Base-by-base conservation (phyloP, 2,888 invertebrate species). In the Yponomeuta sedellus region DNA sequence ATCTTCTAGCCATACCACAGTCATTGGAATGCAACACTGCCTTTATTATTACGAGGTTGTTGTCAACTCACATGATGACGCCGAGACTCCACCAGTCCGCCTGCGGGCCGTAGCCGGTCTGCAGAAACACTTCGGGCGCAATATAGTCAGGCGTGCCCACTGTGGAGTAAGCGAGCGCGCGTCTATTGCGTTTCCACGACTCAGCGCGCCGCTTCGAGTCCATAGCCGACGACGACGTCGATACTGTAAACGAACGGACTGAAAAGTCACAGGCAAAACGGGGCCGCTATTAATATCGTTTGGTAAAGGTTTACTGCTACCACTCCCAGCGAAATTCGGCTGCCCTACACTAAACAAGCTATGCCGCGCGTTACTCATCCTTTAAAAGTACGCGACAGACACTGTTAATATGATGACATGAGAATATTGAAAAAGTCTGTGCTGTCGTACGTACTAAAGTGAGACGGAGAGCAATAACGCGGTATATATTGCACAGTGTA, bases 1-100 rank as follows among this genome's bases (percentile, higher is more conserved):
- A 34, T 34, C 10, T 34, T 5, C 34, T 8, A 8, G 6, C 3
- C 3, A 52, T 16, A 5, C 8, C 16, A 16, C 12, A 2, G 16
- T 16, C 44, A 16, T n/a, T n/a, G n/a, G n/a, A n/a, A n/a, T n/a
- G n/a, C n/a, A n/a, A n/a, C n/a, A n/a, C n/a, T n/a, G n/a, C n/a
- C n/a, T n/a, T 12, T 16, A 16, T 52, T 44, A 44, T 52, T 52
- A 52, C 16, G 16, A 0, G 44, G 16, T 52, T 52, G 22, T 52
- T 52, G 5, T 19, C 10, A 73, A 86, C 89, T 85, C 64, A 99
- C 99, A 99, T 99, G 77, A 99, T 99, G 67, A 99, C 99, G 34
- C 99, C 99, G 67, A 99, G 93, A 69, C 98, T 99, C 99, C 99
- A 99, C 98, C 99, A 99, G 89, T 99, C 99, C 77, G 99, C 99